Evolutionary conservation across 53 echinoderm and acorn worm genomes (phyloP).

Genomic region (Temnopleurus reevesii): DNA sequence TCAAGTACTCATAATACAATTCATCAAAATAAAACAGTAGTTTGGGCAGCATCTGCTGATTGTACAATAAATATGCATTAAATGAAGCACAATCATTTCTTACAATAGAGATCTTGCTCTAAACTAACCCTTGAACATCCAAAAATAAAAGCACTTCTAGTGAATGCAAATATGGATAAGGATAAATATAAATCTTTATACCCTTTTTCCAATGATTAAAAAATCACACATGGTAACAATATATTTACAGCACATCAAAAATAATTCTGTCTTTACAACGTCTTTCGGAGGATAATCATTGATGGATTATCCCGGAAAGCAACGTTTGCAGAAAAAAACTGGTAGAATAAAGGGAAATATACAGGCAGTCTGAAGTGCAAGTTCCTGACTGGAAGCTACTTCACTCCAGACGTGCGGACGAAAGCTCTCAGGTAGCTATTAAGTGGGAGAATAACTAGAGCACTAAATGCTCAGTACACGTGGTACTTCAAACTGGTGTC

Average conservation of each 20-base stretch:
- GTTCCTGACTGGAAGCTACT: slow-evolving; percentile 30
- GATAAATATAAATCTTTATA: slow-evolving; percentile 33
- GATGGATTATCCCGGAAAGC: background rate
- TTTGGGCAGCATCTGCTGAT: slow-evolving; percentile 7
- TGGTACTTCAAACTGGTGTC: background rate
- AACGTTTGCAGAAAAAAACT: background rate
- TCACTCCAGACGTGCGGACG: slow-evolving; percentile 45
- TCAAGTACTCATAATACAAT: background rate
- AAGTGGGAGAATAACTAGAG: slow-evolving; percentile 15
- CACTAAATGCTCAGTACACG: slow-evolving; percentile 40
- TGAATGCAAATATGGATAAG: slow-evolving; percentile 41
- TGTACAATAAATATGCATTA: background rate
- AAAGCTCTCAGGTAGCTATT: slow-evolving; percentile 52
- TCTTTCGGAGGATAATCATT: background rate
- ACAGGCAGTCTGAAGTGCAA: slow-evolving; percentile 50
- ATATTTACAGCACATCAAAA: slow-evolving; percentile 32
- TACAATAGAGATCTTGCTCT: background rate
- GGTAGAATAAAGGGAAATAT: slow-evolving; percentile 23
- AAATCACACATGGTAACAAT: slow-evolving; percentile 17
- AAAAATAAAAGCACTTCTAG: slow-evolving; percentile 51
- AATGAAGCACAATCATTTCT: background rate
- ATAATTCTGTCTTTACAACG: background rate
- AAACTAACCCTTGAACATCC: background rate
- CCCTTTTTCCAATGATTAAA: background rate
- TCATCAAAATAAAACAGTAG: slow-evolving; percentile 15